Base-by-base conservation (phyloP, 2,888 invertebrate species). In the Metacarcinus magister region DNA sequence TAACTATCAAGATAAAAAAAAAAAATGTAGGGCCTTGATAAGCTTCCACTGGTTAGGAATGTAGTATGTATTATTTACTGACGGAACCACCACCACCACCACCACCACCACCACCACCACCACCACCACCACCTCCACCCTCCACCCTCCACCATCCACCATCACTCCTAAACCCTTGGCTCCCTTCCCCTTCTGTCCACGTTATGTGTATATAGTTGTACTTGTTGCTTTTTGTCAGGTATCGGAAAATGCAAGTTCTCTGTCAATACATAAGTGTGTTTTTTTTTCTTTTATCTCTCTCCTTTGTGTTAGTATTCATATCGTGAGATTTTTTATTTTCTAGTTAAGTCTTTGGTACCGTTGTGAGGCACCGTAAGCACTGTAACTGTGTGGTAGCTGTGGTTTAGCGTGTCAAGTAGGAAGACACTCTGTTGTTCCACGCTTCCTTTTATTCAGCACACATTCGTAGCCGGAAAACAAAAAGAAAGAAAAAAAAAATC, bases 1-100 rank as follows among this genome's bases (percentile, higher is more conserved):
- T 23, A 28, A 92, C 46, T 23, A n/a, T 0, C 48, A 19, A 13
- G 23, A 23, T 4, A 67, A 23, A 23, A 23, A 67, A 23, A 90
- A 2, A 90, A 90, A n/a, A 46, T 44, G 44, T 90, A 39, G 44
- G 92, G 92, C 48, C 92, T 44, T 92, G 92, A 92, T 48, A 48
- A 48, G 23, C 44, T 92, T 92, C 28, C 46, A 44, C 3, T 43
- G 28, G 90, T 23, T 16, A 60, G 91, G 46, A n/a, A 91, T 43
- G 16, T 16, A 8, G 44, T 39, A 43, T 43, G 48, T 2, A 5
- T 39, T 48, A 10, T 19, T 19, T 46, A 28, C 7, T 8, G 16
- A 23, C 23, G 7, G 13, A 7, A 43, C 28, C 46, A 28, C 44
- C 44, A 19, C 91, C 91, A 91, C 16, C 44, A 48, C 92, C 13